Evolutionary conservation across 30 jellyfish, hydroid and myxozoan species (phyloP).

Genomic region (Turritopsis dohrnii): DNA sequence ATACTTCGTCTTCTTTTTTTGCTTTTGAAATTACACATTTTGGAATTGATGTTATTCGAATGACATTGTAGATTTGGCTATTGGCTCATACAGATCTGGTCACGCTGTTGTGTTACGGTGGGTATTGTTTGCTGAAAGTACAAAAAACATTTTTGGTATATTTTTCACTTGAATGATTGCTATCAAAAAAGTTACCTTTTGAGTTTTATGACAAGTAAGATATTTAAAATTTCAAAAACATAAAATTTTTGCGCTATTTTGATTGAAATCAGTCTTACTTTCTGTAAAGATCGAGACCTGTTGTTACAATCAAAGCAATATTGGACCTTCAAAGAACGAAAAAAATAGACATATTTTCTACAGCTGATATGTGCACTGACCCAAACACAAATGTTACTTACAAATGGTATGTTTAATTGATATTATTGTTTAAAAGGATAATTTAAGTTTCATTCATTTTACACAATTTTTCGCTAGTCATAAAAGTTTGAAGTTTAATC

Average conservation of each 20-base stretch:
- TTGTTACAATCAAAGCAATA: slow-evolving; percentile 19
- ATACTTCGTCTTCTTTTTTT: no score
- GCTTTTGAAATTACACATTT: no score
- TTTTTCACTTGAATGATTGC: neutral
- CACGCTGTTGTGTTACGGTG: slow-evolving; percentile 54
- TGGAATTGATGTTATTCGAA: no score
- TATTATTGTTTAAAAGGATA: no score
- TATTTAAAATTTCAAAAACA: no score
- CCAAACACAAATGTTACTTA: slow-evolving; percentile 35
- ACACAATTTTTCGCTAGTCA: no score
- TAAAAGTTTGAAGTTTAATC: no score
- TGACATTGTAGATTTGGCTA: slow-evolving; percentile 66
- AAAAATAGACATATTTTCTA: slow-evolving; percentile 20
- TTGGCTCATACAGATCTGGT: slow-evolving; percentile 62
- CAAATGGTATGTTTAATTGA: neutral
- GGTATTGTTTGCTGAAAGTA: neutral
- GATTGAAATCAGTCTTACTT: no score
- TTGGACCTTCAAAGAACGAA: slow-evolving; percentile 14
- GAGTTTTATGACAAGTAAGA: no score
- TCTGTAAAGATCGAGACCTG: slow-evolving; percentile 61
- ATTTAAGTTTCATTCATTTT: no score
- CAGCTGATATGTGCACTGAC: slow-evolving; percentile 30
- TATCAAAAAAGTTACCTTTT: neutral
- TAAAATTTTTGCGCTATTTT: no score
- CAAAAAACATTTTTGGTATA: no score